These are phyloP conservation scores for Pterocles burchelli DNA, from an alignment of 2,113 vertebrate species.

Conservation along the genomic window DNA sequence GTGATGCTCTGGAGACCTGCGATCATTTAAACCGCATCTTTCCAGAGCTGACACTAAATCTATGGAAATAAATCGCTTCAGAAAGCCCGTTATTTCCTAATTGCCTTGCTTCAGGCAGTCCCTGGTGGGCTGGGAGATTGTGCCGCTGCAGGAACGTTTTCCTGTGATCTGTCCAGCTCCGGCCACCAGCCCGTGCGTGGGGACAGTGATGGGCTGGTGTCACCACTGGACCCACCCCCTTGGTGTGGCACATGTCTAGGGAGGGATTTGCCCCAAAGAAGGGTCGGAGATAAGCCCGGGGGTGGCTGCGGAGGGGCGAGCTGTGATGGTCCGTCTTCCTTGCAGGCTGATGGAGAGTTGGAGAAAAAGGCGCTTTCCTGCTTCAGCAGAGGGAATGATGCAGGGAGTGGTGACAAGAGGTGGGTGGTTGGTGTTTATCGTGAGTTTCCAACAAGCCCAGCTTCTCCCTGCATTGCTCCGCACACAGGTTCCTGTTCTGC, in stretches of 20 bases:
- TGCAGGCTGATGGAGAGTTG: not conserved
- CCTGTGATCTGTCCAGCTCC: no score
- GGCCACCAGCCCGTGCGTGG: no score
- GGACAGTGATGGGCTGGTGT: no score
- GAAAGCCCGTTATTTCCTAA: slow-evolving; percentile 60
- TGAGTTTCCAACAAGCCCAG: not conserved
- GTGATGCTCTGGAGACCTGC: slow-evolving; percentile 2
- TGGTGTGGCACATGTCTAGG: no score
- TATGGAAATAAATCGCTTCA: slow-evolving; percentile 52
- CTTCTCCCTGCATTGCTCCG: rapidly evolving
- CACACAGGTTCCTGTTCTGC: not conserved
- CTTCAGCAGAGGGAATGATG: not conserved
- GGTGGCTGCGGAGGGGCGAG: rapidly evolving
- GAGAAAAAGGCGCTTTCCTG: not conserved
- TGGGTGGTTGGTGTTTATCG: not conserved
- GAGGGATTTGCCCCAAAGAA: not conserved
- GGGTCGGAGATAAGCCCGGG: not conserved
- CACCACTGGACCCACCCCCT: no score
- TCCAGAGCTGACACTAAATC: slow-evolving; percentile 42
- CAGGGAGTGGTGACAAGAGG: not conserved
- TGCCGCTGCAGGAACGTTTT: slow-evolving; percentile 29
- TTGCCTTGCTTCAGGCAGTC: not conserved
- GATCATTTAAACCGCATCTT: slow-evolving; percentile 28
- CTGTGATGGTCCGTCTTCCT: not conserved
- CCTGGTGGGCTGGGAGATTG: not conserved